Base-by-base conservation (phyloP, 1,140 invertebrate genomes). In the Halyomorpha halys region DNA sequence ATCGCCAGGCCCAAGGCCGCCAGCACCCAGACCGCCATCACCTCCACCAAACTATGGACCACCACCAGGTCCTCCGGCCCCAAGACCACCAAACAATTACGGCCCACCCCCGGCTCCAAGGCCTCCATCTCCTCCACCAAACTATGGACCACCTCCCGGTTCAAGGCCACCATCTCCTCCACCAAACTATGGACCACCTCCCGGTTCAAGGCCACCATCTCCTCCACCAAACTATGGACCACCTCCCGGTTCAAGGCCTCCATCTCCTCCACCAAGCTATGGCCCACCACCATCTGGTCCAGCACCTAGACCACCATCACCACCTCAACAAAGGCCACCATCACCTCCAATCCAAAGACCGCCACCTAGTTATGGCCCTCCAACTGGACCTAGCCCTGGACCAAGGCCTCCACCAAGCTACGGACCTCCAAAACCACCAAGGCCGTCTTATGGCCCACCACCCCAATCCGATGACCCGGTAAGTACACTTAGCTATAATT, bases 381-480 rank as follows among this genome's bases (percentile, higher is more conserved):
- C 21, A n/a, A 25, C 71, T 18, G 68, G 72, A 67, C 71, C 65
- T 67, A 76, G 72, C 49, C 72, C 73, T 15, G 1, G n/a, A 18
- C 30, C 30, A 25, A 39, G 63, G 16, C 56, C 62, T 8, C n/a
- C 30, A 44, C 34, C 16, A 11, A 54, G 67, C n/a, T 65, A 68
- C 6, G 64, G 68, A 23, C 23, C 61, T 21, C 61, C 21, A 59
- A 68, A 71, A 34, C 70, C 74, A 54, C 68, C 69, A 49, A 39
- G 68, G 44, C 69, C 69, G 3, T 62, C 67, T 16, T 67, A 66
- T 44, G 51, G 68, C 21, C 64, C 63, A 1, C 67, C 71, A n/a
- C 47, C 65, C 49, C 69, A 72, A 56, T 54, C 67, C 34, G 51
- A 25, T 54, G 30, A 39, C 47, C 59, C 44, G 3, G 27, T 34